Percentiles rank a stretch among this genome's conserved stretches.
These are phyloP conservation scores for Dufourea novaeangliae DNA, from an alignment of 1,140 invertebrate species.

Conservation along the genomic window DNA sequence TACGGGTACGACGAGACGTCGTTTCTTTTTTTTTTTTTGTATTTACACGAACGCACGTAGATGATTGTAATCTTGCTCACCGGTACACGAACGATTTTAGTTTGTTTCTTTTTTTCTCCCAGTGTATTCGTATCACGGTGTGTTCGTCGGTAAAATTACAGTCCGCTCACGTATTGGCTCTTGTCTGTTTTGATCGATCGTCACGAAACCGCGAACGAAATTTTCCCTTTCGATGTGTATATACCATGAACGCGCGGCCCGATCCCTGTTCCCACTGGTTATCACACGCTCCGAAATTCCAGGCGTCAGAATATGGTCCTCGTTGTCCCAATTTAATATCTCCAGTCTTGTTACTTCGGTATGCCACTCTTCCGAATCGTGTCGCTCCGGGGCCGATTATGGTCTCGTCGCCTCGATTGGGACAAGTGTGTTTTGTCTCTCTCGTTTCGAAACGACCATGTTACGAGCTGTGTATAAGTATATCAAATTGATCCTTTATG, in stretches of 20 bases:
- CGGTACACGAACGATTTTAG: neutral
- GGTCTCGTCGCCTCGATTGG: conserved; percentile 9
- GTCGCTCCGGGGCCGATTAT: neutral
- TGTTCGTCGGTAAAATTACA: too few species aligned
- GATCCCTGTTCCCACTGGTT: neutral
- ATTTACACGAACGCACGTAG: conserved; percentile 4
- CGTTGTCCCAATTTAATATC: conserved; percentile 42
- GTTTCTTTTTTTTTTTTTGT: neutral
- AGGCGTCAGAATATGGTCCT: neutral
- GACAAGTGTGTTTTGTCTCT: conserved; percentile 8
- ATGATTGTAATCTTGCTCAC: neutral
- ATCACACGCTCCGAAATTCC: neutral
- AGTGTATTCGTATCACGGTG: neutral
- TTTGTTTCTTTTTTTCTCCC: too few species aligned
- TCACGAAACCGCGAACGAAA: neutral
- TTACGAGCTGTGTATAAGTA: too few species aligned
- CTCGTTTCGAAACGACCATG: conserved; percentile 13
- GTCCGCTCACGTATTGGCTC: conserved; percentile 9
- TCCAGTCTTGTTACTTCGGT: conserved; percentile 44
- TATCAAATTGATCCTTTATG: too few species aligned
- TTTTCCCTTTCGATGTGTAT: neutral
- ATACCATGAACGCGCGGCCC: neutral
- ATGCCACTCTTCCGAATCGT: conserved; percentile 44
- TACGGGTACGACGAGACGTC: neutral
- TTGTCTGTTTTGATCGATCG: neutral